These are phyloP conservation scores for Drosophila tsacasi DNA, from an alignment of 1,140 invertebrate species.

Conservation along the genomic window DNA sequence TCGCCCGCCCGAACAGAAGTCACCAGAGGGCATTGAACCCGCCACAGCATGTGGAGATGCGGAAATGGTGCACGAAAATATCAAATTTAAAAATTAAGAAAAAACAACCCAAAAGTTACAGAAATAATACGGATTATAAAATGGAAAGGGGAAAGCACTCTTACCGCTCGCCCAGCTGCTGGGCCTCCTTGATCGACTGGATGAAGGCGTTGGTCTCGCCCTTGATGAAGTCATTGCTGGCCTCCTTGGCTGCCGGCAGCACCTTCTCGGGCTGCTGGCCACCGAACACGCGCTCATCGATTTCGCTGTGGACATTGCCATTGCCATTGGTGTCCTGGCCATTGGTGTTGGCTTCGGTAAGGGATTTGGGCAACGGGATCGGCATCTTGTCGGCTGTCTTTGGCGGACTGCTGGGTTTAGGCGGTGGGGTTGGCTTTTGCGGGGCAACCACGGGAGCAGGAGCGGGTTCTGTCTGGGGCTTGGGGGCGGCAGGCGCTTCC, in stretches of 20 bases:
- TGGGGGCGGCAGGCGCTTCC: conserved; percentile 35
- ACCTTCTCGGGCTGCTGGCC: conserved; percentile 46
- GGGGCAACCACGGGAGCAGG: conserved; percentile 40
- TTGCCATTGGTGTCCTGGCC: conserved; percentile 54
- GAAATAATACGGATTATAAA: conserved; percentile 27
- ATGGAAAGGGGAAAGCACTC: conserved; percentile 1
- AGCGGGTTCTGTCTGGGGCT: conserved; percentile 18
- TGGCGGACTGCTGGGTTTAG: conserved; percentile 47
- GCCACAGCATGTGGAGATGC: conserved; percentile 44
- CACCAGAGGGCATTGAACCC: conserved; percentile 67
- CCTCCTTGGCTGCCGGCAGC: conserved; percentile 64
- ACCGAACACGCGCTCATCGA: conserved; percentile 62
- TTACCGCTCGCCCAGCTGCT: conserved; percentile 70
- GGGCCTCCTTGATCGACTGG: conserved; percentile 73
- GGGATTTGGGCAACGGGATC: conserved; percentile 67
- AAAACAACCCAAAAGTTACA: conserved; percentile 31
- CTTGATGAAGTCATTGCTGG: conserved; percentile 75
- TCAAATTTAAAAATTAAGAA: conserved; percentile 45
- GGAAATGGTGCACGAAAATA: conserved; percentile 52
- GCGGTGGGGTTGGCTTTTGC: conserved; percentile 24
- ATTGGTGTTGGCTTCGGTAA: conserved; percentile 64
- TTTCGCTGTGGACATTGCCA: conserved; percentile 10
- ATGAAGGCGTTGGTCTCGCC: conserved; percentile 71
- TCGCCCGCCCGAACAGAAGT: conserved; percentile 68
- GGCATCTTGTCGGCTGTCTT: conserved; percentile 71